These are phyloP conservation scores for Dallia pectoralis DNA, from an alignment of 2,797 vertebrate genomes.

Conservation along the genomic window DNA sequence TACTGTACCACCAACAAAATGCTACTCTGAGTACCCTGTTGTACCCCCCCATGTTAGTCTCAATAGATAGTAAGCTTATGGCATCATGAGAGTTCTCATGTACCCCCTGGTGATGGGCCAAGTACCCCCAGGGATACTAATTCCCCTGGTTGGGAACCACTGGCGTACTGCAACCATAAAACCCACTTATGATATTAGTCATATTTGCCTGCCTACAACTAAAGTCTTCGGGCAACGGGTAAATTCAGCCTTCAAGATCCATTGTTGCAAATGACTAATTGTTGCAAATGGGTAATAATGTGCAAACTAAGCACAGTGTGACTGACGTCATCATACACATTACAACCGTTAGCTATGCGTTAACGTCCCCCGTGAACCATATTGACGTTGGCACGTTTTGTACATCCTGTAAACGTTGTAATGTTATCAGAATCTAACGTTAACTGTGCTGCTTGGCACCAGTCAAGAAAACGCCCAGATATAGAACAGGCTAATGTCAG, in stretches of 20 bases:
- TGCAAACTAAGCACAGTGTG: not conserved
- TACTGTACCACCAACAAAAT: too few species aligned
- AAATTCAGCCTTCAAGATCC: not conserved
- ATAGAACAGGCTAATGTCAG: slow-evolving; percentile 14
- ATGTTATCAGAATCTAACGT: not conserved
- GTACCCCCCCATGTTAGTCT: not conserved
- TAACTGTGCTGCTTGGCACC: not conserved
- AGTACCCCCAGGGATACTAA: too few species aligned
- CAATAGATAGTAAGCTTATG: not conserved
- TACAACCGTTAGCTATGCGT: not conserved
- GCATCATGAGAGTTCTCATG: too few species aligned
- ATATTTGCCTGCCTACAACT: not conserved
- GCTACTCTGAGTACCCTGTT: too few species aligned
- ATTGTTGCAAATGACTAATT: not conserved
- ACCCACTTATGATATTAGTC: not conserved
- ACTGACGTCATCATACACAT: not conserved
- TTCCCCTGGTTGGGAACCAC: too few species aligned
- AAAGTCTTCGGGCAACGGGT: not conserved
- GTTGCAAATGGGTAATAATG: not conserved
- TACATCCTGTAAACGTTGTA: not conserved
- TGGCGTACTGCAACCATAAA: too few species aligned
- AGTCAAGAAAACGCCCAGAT: slow-evolving; percentile 49
- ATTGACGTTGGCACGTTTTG: not conserved
- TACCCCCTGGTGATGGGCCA: too few species aligned
- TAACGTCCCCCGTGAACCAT: not conserved